Conservation (phyloP, 2,888 invertebrate genomes). For the Bombylius major region DNA sequence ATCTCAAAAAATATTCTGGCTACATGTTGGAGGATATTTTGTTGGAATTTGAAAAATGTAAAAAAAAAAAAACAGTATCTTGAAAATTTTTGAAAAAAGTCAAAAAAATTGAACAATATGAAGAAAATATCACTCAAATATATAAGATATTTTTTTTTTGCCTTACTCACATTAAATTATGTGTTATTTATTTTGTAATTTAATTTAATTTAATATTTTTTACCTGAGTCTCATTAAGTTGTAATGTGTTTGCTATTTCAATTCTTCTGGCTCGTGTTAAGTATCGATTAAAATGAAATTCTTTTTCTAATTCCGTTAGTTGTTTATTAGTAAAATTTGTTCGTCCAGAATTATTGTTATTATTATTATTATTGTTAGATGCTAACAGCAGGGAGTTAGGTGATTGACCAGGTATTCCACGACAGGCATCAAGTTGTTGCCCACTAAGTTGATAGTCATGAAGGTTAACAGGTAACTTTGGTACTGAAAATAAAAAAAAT, state of each 20-base stretch:
- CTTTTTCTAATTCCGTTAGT: constrained; percentile 96
- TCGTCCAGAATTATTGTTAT: constrained; percentile 73
- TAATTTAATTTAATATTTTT: constrained; percentile 5
- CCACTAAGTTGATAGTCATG: constrained; percentile 39
- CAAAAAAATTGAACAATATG: too few species aligned
- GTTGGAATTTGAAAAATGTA: neutral
- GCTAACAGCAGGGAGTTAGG: constrained; percentile 23
- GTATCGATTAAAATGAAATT: constrained; percentile 99
- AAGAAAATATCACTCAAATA: too few species aligned
- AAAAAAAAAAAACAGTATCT: too few species aligned
- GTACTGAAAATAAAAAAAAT: constrained; percentile 39
- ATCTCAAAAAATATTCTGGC: too few species aligned
- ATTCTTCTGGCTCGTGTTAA: constrained; percentile 91
- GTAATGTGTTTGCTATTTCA: constrained; percentile 92
- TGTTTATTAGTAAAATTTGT: constrained; percentile 99
- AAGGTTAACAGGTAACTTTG: constrained; percentile 48
- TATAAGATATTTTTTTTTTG: too few species aligned
- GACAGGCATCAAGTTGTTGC: constrained; percentile 32
- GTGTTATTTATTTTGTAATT: neutral
- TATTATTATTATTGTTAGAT: constrained; percentile 36
- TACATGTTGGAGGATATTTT: neutral
- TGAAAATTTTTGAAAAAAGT: too few species aligned
- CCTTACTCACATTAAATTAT: too few species aligned
- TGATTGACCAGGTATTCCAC: constrained; percentile 22
- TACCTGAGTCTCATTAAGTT: constrained; percentile 89